Evolutionary conservation across 2,888 invertebrate genomes (phyloP).

Genomic region (Agapostemon virescens): DNA sequence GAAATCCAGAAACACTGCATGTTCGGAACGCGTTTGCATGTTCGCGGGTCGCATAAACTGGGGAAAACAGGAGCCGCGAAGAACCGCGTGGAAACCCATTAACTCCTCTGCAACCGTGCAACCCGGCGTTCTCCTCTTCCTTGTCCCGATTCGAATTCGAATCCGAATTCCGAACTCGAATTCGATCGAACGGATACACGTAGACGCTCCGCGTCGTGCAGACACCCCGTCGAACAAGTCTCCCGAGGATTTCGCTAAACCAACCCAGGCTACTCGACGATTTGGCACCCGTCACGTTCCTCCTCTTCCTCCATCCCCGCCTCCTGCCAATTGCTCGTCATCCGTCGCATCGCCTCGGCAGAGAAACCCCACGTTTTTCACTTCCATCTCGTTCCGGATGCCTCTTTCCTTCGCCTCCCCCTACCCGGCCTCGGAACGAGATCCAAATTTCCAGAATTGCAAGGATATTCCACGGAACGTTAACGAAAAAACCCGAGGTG

Average conservation of each 20-base stretch:
- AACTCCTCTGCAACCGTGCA: not conserved
- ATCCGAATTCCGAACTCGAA: constrained; percentile 15
- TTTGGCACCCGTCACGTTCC: constrained; percentile 46
- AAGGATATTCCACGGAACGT: not conserved
- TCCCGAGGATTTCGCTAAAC: constrained; percentile 35
- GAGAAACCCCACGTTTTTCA: not conserved
- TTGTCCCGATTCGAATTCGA: not conserved
- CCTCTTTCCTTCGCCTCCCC: not conserved
- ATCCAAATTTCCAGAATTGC: not conserved
- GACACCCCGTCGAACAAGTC: constrained; percentile 17
- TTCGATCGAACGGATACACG: constrained; percentile 22
- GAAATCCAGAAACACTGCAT: not conserved
- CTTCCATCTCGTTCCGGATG: not conserved
- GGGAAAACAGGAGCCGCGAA: not conserved
- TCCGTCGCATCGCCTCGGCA: not conserved
- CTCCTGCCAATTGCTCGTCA: constrained; percentile 39
- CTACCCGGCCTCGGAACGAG: not conserved
- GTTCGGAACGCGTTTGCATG: not conserved
- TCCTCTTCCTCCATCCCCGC: not conserved
- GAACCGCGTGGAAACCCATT: not conserved
- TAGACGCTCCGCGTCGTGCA: constrained; percentile 21
- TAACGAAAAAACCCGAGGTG: not conserved
- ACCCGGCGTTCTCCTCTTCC: not conserved
- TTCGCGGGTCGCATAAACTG: not conserved
- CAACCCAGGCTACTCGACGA: constrained; percentile 25